Base-by-base conservation (phyloP, 2,113 vertebrate species). In the Anser cygnoides region DNA sequence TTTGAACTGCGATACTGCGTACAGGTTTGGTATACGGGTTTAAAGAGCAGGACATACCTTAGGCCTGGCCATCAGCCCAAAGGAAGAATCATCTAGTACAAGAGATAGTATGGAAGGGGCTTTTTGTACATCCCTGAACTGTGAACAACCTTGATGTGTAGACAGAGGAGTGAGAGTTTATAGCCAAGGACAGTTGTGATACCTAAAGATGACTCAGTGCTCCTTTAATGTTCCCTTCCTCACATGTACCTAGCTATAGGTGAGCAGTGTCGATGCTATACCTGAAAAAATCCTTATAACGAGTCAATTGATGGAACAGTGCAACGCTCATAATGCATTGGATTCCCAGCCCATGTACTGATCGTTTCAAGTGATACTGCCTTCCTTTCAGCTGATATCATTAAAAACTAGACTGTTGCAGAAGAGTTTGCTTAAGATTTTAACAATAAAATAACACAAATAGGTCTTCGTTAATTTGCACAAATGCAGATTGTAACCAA, bases 401-500 rank as follows among this genome's bases (percentile, higher is more conserved):
- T 80, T 78, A 73, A 91, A 82, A 76, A 54, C 70, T 73, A 84
- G 74, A 65, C 25, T 65, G 44, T 81, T 92, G 46, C 41, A 79
- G 68, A 89, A 57, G 35, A 80, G 17, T 85, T 92, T 79, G 65
- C 75, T 76, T 80, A 90, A 84, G 39, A 71, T 86, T 88, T 96
- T 86, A 89, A n/a, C 59, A 77, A 18, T 90, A 74, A 81, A 82
- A 77, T 86, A 91, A 90, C n/a, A 39, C 29, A 79, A 85, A 82
- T 75, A 80, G 6, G 9, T 92, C 44, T 96, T 67, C 33, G 29
- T 92, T 96, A 88, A 94, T 95, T 90, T 90, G 79, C 89, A 94
- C 52, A 94, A 95, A 90, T 4, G 1, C 62, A 87, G 52, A 78
- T 35, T 10, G 33, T 91, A 91, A 96, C 71, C 58, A 75, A 63